A percentile compares a stretch with the other conserved stretches of the same genome.
Conservation (phyloP, 2,888 invertebrate species). For the Cheilosia variabilis region DNA sequence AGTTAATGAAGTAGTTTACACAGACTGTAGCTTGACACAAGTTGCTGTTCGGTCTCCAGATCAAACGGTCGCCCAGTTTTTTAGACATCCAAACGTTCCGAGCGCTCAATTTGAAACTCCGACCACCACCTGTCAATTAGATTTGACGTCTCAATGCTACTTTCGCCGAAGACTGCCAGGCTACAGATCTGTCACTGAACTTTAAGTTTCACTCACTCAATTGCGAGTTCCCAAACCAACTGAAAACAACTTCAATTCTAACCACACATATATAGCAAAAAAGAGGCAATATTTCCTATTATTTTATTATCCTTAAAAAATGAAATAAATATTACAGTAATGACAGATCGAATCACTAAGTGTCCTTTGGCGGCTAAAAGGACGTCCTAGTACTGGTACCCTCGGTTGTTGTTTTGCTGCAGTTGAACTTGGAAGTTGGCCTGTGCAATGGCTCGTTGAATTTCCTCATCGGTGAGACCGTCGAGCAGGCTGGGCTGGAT, state of each 20-base stretch:
- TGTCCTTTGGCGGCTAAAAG: constrained; percentile 22
- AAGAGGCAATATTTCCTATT: constrained; percentile 22
- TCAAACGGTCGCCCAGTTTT: too few species aligned
- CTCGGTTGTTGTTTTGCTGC: constrained; percentile 55
- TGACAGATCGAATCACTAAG: constrained; percentile 55
- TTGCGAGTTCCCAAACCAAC: not conserved
- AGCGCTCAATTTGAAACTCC: too few species aligned
- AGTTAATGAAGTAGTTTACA: too few species aligned
- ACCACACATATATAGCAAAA: constrained; percentile 12
- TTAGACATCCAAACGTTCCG: too few species aligned
- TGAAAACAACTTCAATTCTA: not conserved
- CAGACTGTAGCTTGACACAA: too few species aligned
- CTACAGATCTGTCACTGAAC: too few species aligned
- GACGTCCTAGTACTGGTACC: constrained; percentile 52
- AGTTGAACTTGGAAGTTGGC: constrained; percentile 64
- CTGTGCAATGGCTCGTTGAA: constrained; percentile 62
- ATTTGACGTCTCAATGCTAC: too few species aligned
- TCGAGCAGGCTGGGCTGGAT: constrained; percentile 65
- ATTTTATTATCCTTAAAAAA: constrained; percentile 56
- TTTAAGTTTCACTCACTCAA: too few species aligned
- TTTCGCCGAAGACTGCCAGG: too few species aligned
- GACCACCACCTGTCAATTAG: too few species aligned
- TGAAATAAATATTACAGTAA: constrained; percentile 68
- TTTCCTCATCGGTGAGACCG: constrained; percentile 69
- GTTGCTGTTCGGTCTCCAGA: too few species aligned